phyloP scores from a whole-genome alignment of 2,113 vertebrate genomes.

The Pteropus alecto region DNA sequence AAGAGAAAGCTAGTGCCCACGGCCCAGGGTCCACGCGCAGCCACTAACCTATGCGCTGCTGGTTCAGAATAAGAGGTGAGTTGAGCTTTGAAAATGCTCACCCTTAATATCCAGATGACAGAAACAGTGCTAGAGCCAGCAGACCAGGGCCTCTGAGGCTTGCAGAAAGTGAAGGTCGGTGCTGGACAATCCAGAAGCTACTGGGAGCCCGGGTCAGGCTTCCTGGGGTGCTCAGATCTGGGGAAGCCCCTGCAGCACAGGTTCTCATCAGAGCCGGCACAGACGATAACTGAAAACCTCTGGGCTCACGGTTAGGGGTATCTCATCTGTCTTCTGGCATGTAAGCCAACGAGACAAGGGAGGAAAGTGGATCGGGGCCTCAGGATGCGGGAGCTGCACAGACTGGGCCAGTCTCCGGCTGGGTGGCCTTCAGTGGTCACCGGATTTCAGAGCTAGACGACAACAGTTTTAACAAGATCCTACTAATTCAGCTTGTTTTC shows the following conservation, averaged over 20 bases:
- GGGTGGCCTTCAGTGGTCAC: background rate
- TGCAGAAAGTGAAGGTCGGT: background rate
- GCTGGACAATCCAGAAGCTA: background rate
- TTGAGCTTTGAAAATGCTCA: background rate
- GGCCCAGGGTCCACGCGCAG: too few relatives aligned
- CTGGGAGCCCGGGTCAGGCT: background rate
- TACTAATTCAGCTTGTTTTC: background rate
- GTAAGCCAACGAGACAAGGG: background rate
- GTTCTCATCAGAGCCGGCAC: background rate
- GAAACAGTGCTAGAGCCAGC: background rate
- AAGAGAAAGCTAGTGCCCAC: background rate
- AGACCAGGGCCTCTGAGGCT: background rate
- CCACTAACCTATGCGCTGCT: background rate
- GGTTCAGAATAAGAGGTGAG: background rate
- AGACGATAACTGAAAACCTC: background rate
- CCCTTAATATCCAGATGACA: background rate
- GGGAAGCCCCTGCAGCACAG: background rate
- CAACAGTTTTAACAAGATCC: background rate
- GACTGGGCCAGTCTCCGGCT: background rate
- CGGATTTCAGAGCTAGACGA: background rate
- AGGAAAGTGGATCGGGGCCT: background rate
- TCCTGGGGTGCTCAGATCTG: background rate
- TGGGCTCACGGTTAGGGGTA: background rate
- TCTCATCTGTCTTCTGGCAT: background rate
- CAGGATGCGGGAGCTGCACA: background rate